Evolutionary conservation across 2,113 vertebrate genomes (phyloP).

Genomic region (Carlito syrichta): DNA sequence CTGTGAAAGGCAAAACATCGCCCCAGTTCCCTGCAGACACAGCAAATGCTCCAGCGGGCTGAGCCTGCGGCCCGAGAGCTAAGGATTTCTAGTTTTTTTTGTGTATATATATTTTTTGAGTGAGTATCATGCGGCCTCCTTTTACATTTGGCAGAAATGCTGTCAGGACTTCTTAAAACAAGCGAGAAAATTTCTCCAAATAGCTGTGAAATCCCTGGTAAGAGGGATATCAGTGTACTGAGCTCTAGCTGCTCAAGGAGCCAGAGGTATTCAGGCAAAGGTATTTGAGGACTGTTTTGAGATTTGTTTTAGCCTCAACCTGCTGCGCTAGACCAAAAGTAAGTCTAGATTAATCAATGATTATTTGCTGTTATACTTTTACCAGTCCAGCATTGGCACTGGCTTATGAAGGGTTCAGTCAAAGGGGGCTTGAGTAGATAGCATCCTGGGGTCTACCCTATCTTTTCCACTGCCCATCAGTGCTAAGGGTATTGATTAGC

Average conservation of each 20-base stretch:
- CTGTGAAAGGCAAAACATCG: not conserved
- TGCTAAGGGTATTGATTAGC: conserved; percentile 48
- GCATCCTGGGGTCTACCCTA: not conserved
- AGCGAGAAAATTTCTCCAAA: not conserved
- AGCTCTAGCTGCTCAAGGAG: not conserved
- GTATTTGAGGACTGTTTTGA: not conserved
- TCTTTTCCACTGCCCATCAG: not conserved
- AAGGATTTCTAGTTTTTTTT: not conserved
- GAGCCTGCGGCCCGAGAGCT: not conserved
- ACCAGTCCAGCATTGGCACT: not conserved
- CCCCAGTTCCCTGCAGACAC: not conserved
- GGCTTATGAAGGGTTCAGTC: not conserved
- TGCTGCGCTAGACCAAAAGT: not conserved
- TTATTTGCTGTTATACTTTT: not conserved
- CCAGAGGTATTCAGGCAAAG: not conserved
- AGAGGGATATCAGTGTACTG: not conserved
- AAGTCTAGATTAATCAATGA: not conserved
- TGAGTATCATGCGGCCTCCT: conserved; percentile 13
- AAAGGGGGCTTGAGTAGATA: not conserved
- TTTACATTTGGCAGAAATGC: conserved; percentile 18
- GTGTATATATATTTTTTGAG: too few species aligned
- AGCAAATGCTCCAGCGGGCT: not conserved
- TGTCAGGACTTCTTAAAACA: not conserved
- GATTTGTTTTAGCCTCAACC: not conserved
- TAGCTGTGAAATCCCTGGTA: not conserved